A percentile compares a stretch with the other conserved stretches of the same genome.
phyloP scores from a whole-genome alignment of 2,797 vertebrate species.

The Alfaro cultratus region DNA sequence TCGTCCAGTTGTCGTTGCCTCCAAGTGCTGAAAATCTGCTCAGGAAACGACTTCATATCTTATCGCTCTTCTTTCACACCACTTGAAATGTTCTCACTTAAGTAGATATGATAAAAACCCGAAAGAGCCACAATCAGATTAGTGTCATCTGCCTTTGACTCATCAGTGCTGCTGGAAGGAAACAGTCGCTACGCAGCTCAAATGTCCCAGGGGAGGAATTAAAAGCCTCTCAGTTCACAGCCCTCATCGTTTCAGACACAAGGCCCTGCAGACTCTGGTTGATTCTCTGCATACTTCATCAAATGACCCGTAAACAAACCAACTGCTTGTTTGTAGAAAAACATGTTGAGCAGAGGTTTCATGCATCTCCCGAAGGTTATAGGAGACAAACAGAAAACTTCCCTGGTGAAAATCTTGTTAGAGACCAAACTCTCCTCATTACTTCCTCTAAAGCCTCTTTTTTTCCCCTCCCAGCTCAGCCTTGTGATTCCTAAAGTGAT shows the following conservation, averaged over 20 bases:
- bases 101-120: constrained; percentile 7
- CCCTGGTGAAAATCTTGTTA: not conserved
- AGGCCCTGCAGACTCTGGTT: constrained; percentile 11
- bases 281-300: constrained; percentile 20
- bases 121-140: constrained; percentile 35
- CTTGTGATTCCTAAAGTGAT: constrained; percentile 37
- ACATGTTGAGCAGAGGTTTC: not conserved
- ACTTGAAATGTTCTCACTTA: constrained; percentile 10
- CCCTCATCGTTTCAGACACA: constrained; percentile 37
- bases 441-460: constrained; percentile 6
- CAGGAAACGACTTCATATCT: constrained; percentile 58
- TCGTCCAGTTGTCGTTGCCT: constrained; percentile 9
- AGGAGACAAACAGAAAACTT: constrained; percentile 4
- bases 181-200: constrained; percentile 29
- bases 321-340: not conserved
- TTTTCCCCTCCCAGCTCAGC: constrained; percentile 3
- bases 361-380: not conserved
- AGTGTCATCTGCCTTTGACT: constrained; percentile 40
- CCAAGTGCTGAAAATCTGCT: constrained; percentile 40
- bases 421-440: constrained; percentile 1
- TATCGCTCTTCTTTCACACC: constrained; percentile 12
- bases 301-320: constrained; percentile 14
- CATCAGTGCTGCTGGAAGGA: constrained; percentile 33
- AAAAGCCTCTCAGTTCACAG: constrained; percentile 25
- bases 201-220: constrained; percentile 23